Percentiles rank a stretch among this genome's conserved stretches.
These are phyloP conservation scores for Amphipyra tragopoginis DNA, from an alignment of 2,888 invertebrate species.

Conservation along the genomic window DNA sequence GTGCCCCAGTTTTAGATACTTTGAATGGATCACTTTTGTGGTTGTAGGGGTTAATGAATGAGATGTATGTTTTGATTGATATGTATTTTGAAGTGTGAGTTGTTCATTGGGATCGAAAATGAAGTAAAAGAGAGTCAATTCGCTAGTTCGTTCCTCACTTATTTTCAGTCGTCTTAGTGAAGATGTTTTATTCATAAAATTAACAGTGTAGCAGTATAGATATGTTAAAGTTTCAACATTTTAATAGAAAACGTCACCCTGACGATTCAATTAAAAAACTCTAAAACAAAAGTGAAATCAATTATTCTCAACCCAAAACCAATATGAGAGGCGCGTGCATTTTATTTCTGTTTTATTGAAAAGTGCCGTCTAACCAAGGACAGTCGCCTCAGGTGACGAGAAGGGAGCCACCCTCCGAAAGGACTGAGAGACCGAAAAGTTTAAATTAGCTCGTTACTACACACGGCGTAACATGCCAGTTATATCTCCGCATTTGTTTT, in stretches of 20 bases:
- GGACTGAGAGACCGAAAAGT: constrained; percentile 86
- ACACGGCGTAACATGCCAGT: constrained; percentile 81
- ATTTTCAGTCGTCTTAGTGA: background rate
- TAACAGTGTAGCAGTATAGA: background rate
- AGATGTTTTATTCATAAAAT: background rate
- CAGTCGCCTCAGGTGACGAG: constrained; percentile 85
- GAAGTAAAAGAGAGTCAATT: background rate
- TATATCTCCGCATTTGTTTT: constrained; percentile 85
- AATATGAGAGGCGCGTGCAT: constrained; percentile 60
- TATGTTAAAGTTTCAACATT: background rate
- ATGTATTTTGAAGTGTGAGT: constrained; percentile 8
- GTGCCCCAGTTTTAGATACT: constrained; percentile 21
- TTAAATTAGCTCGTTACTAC: constrained; percentile 90
- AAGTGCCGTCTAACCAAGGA: constrained; percentile 76
- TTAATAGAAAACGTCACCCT: constrained; percentile 4
- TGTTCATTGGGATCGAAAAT: background rate
- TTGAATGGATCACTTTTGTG: constrained; percentile 30
- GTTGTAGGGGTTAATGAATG: constrained; percentile 9
- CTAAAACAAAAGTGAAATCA: constrained; percentile 37
- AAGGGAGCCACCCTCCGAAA: constrained; percentile 77
- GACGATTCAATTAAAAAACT: constrained; percentile 26
- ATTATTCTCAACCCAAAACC: constrained; percentile 52
- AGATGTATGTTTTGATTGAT: constrained; percentile 31
- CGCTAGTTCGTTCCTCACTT: background rate
- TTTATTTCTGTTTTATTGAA: constrained; percentile 79